Conservation (phyloP, 2,888 invertebrate species). For the Agonum fuliginosum region DNA sequence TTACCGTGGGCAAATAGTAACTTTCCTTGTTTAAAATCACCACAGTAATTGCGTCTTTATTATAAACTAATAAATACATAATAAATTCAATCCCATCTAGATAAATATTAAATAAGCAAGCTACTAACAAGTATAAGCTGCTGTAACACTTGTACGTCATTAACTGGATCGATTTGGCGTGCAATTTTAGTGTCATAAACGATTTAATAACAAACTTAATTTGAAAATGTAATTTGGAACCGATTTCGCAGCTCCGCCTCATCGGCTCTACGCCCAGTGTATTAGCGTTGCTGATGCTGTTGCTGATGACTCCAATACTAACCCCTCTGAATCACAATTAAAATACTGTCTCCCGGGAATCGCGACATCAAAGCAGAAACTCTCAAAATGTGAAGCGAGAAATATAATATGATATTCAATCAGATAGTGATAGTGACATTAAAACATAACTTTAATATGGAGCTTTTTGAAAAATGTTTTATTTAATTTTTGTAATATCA, state of each 20-base stretch:
- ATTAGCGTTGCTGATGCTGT: too few species aligned
- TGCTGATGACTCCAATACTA: conserved; percentile 1
- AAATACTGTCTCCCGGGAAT: conserved; percentile 50
- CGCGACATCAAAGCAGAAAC: neutral
- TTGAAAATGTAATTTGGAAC: conserved; percentile 59
- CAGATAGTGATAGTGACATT: too few species aligned
- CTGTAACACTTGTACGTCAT: conserved; percentile 11
- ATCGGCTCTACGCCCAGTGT: neutral
- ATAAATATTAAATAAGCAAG: too few species aligned
- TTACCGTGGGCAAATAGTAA: too few species aligned
- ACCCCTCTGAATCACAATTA: conserved; percentile 57
- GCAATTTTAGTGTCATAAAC: conserved; percentile 57
- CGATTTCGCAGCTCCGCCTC: conserved; percentile 46
- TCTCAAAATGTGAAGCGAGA: neutral
- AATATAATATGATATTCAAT: too few species aligned
- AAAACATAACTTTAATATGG: too few species aligned
- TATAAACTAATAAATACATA: too few species aligned
- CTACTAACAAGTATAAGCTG: neutral
- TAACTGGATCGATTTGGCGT: conserved; percentile 50
- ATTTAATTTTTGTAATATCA: neutral
- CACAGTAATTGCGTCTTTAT: too few species aligned
- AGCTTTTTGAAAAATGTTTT: too few species aligned
- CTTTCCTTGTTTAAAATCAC: too few species aligned
- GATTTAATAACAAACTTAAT: conserved; percentile 58
- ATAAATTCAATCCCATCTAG: too few species aligned